Evolutionary conservation across 2,888 invertebrate genomes (phyloP).

Genomic region (Dusona sp.): DNA sequence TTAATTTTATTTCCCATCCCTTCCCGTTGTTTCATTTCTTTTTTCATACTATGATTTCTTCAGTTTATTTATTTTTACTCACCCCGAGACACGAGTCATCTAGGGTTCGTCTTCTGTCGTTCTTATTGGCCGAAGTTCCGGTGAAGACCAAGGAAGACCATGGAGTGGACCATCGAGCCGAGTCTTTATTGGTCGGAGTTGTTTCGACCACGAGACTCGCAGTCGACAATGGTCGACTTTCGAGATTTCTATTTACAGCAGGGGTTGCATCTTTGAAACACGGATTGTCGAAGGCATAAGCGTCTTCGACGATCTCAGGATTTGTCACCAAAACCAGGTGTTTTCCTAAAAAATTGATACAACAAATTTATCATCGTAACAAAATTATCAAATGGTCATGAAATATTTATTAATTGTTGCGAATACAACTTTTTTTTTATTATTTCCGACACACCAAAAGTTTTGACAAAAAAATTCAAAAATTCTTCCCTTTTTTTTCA

Average conservation of each 20-base stretch:
- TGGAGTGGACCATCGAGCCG: constrained; percentile 81
- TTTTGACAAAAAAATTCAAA: too few relatives aligned
- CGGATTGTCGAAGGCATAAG: constrained; percentile 93
- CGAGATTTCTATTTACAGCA: constrained; percentile 82
- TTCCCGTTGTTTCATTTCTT: constrained; percentile 17
- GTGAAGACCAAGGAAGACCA: constrained; percentile 84
- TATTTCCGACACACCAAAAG: too few relatives aligned
- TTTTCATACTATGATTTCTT: not conserved
- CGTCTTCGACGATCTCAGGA: constrained; percentile 91
- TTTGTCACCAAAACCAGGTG: constrained; percentile 91
- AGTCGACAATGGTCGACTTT: constrained; percentile 74
- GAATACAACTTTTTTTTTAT: not conserved
- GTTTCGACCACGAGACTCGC: constrained; percentile 71
- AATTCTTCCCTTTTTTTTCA: too few relatives aligned
- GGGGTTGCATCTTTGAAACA: constrained; percentile 87
- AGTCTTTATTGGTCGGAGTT: constrained; percentile 74
- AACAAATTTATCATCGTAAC: constrained; percentile 13
- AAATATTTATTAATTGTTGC: not conserved
- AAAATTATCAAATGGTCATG: not conserved
- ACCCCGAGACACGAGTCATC: constrained; percentile 87
- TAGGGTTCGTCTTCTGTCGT: constrained; percentile 86
- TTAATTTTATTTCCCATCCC: constrained; percentile 11
- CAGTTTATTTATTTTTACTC: constrained; percentile 71
- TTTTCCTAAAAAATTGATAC: constrained; percentile 86
- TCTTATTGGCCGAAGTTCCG: constrained; percentile 77